Percentiles rank a stretch among this genome's conserved stretches.
Evolutionary conservation across 1,140 invertebrate species (phyloP).

Genomic region (Zophobas atratus): DNA sequence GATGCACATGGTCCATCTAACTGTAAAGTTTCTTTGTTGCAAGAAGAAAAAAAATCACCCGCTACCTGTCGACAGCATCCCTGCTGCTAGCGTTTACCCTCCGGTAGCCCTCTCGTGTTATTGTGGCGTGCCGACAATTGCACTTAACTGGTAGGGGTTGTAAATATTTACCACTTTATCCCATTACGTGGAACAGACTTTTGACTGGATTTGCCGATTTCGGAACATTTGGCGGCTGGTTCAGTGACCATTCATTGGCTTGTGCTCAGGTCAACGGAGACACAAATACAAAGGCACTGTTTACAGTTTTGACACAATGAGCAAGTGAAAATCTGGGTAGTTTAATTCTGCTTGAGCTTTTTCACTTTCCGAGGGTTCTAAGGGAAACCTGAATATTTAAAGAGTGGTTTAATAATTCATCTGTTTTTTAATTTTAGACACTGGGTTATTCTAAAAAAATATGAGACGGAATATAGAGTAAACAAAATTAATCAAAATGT

Average conservation of each 20-base stretch:
- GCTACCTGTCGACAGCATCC: constrained; percentile 40
- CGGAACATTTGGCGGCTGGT: background rate
- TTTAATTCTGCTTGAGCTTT: background rate
- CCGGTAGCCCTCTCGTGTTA: constrained; percentile 18
- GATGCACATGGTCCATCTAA: constrained; percentile 38
- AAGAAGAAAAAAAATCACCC: constrained; percentile 21
- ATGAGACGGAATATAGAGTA: no score
- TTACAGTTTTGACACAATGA: background rate
- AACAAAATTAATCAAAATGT: no score
- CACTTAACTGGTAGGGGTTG: constrained; percentile 6
- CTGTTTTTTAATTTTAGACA: no score
- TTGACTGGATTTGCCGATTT: constrained; percentile 4
- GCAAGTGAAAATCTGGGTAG: background rate
- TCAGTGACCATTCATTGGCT: background rate
- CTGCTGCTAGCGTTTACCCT: constrained; percentile 29
- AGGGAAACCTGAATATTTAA: no score
- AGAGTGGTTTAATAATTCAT: no score
- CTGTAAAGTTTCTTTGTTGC: constrained; percentile 32
- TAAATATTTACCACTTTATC: constrained; percentile 39
- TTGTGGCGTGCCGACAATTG: constrained; percentile 25
- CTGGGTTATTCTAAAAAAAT: no score
- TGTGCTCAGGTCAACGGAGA: background rate
- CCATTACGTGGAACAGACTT: constrained; percentile 24
- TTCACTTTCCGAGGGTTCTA: no score
- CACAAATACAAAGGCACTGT: background rate